Evolutionary conservation across 2,113 vertebrate genomes (phyloP), one percentile per base, ranked within the genome.

Genomic region (Pontoporia blainvillei): DNA sequence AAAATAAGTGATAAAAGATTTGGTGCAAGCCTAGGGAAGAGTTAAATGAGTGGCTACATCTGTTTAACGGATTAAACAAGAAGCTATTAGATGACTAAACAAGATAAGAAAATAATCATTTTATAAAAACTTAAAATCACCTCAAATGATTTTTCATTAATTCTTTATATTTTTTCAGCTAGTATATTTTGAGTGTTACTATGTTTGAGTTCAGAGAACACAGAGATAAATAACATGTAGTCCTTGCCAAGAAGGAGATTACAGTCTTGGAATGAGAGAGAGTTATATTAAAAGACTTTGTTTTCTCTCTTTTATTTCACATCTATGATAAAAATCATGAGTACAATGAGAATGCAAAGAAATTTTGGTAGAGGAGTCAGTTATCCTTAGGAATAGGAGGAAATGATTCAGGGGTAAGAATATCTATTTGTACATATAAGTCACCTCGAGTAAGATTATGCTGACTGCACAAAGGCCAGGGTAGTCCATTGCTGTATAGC

Each of bases 151-250:
- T 59, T 44, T 81, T 88, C 1, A 61, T 64, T 59, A 73, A 8
- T 93, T 87, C 8, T 92, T 89, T 64, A 90, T 54, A 91, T 84
- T 95, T 96, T 36, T 92, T 81, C 17, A 76, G 41, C 83, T 88
- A 88, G 27, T 82, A 34, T 64, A 25, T 87, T 92, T 93, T 93
- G 9, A 88, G 61, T 72, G 17, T 61, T 66, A 21, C 27, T 75
- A 39, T 3, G 13, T 73, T 3, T 83, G 46, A 90, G 6, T 76
- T 93, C 39, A 25, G 39, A 90, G 46, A 71, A 78, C 29, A 49
- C 44, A 81, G 54, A 34, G 46, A 66, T 52, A 82, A n/a, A 54
- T 90, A 78, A 49, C 6, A 49, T 52, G 15, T 75, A 31, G 5
- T 76, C 27, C 25, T 69, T 75, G 27, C 10, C 85, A 94, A 85